Evolutionary conservation across 1,140 invertebrate genomes (phyloP).

Genomic region (Sweltsa coloradensis): DNA sequence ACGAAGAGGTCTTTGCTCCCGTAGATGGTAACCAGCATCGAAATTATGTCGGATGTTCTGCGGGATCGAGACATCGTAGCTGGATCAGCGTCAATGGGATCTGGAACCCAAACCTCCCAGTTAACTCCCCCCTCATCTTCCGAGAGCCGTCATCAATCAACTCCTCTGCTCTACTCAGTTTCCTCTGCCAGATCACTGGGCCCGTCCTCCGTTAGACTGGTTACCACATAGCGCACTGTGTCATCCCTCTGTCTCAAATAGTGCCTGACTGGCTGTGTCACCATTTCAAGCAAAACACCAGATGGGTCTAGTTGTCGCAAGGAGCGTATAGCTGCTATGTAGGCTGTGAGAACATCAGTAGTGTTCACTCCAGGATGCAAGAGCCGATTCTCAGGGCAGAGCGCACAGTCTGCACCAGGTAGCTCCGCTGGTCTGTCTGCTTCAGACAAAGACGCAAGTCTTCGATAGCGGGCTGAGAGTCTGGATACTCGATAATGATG

Average conservation of each 20-base stretch:
- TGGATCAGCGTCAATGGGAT: slow-evolving; percentile 80
- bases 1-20: slow-evolving; percentile 98
- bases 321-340: slow-evolving; percentile 87
- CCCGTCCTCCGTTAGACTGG: slow-evolving; percentile 83
- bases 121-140: slow-evolving; percentile 52
- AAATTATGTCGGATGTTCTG: slow-evolving; percentile 86
- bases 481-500: slow-evolving; percentile 93
- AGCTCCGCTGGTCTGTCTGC: slow-evolving; percentile 67
- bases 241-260: slow-evolving; percentile 80
- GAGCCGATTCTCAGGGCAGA: slow-evolving; percentile 68
- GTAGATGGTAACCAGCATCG: slow-evolving; percentile 96
- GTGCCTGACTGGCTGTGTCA: slow-evolving; percentile 80
- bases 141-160: slow-evolving; percentile 41
- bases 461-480: slow-evolving; percentile 83
- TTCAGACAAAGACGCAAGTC: slow-evolving; percentile 79
- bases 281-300: slow-evolving; percentile 86
- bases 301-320: slow-evolving; percentile 83
- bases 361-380: slow-evolving; percentile 92
- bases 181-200: slow-evolving; percentile 87
- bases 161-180: slow-evolving; percentile 64
- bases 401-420: slow-evolving; percentile 65
- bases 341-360: slow-evolving; percentile 92
- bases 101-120: slow-evolving; percentile 90
- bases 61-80: slow-evolving; percentile 41
- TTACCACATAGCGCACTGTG: slow-evolving; percentile 89